Base-by-base conservation (phyloP, 2,797 vertebrate genomes). In the Sylvilagus floridanus region DNA sequence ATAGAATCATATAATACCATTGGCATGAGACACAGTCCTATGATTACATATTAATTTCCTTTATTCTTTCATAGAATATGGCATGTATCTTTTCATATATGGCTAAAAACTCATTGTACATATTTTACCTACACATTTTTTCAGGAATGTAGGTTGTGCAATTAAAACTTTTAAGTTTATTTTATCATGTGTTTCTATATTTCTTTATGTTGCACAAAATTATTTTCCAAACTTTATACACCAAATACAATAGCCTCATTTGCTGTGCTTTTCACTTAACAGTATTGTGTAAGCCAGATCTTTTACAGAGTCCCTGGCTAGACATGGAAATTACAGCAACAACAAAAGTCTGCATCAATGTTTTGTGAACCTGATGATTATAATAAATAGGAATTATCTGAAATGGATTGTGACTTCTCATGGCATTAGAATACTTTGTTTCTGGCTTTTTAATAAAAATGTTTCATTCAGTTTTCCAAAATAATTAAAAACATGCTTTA, bases 401-500 rank as follows among this genome's bases (percentile, higher is more conserved):
- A 95, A 93, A 89, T 93, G 75, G 11, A 37, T 37, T 73, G 35
- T 92, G 47, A 83, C 84, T 85, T 87, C 35, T 88, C 76, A 84
- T 12, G 42, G 24, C 72, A 71, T 78, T 73, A 77, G 68, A 82
- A 71, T 82, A 71, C n/a, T 65, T 95, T 1, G 22, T 83, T 83
- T 71, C 72, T 92, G 26, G 24, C 19, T 91, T 96, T 93, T 90
- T 88, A 69, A 89, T 60, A 87, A 65, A 90, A 95, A 84, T 88
- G 7, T 11, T 94, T 89, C 57, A 84, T 90, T 94, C 50, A 7
- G 26, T 52, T 81, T 83, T 90, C 63, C 32, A 62, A 3, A 69
- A 75, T 81, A 76, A 95, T 96, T 87, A 68, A 95, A 96, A 96
- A 37, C 84, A 94, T 57, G 37, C 62, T 47, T 62, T n/a, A 50